A percentile compares a stretch with the other conserved stretches of the same genome.
phyloP scores from a whole-genome alignment of 2,113 vertebrate species.

The Melanostigma gelatinosum region DNA sequence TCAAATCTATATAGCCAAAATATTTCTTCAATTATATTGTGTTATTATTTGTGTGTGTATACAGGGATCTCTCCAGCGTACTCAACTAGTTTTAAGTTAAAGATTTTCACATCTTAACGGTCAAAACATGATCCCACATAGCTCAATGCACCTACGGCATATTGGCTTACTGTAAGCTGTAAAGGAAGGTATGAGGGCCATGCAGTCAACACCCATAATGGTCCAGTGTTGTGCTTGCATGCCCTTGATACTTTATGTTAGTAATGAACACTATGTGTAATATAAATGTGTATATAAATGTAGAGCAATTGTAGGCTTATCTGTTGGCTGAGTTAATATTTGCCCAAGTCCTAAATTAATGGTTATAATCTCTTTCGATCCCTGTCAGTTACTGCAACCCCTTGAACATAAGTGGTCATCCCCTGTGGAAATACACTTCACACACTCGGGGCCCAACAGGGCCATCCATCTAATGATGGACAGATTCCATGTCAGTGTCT shows the following conservation, averaged over 20 bases:
- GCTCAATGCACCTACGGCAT: slow-evolving; percentile 19
- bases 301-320: not conserved
- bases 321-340: slow-evolving; percentile 37
- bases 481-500: slow-evolving; percentile 21
- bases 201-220: slow-evolving; percentile 38
- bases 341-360: slow-evolving; percentile 14
- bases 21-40: not conserved
- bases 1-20: not conserved
- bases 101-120: slow-evolving; percentile 27
- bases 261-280: not conserved
- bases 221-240: slow-evolving; percentile 11
- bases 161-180: slow-evolving; percentile 34
- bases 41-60: not conserved
- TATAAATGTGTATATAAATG: not conserved
- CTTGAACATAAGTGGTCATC: slow-evolving; percentile 16
- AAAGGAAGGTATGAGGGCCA: slow-evolving; percentile 33
- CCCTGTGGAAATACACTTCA: slow-evolving; percentile 20
- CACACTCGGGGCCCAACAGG: not conserved
- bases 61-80: not conserved
- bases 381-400: not conserved
- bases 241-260: not conserved
- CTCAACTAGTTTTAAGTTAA: slow-evolving; percentile 23
- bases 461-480: slow-evolving; percentile 22
- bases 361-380: not conserved
- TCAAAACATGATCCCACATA: slow-evolving; percentile 31